These are phyloP conservation scores for Dromiciops gliroides DNA, from an alignment of 2,113 vertebrate genomes.

Conservation along the genomic window DNA sequence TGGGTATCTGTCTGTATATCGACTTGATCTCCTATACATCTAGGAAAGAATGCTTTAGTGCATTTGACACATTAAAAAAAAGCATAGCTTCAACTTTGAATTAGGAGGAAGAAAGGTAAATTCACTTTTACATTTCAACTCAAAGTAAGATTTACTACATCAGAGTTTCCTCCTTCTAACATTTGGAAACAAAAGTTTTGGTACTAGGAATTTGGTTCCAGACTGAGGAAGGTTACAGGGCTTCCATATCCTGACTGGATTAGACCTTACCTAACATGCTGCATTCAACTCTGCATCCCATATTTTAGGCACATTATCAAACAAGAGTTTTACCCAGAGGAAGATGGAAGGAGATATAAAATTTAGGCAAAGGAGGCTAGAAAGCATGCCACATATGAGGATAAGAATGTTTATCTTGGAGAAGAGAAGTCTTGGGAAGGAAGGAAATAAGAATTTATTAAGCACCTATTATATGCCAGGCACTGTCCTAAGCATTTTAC, in stretches of 20 bases:
- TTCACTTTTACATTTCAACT: background rate
- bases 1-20: background rate
- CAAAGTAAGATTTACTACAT: slow-evolving; percentile 29
- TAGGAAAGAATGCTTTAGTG: slow-evolving; percentile 29
- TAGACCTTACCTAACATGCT: background rate
- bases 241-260: background rate
- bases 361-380: background rate
- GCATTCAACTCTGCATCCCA: background rate
- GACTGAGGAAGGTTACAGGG: background rate
- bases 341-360: slow-evolving; percentile 7
- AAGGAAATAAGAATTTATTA: background rate
- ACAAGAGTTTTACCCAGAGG: background rate
- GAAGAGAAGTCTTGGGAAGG: background rate
- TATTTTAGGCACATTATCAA: background rate
- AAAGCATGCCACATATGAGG: background rate
- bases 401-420: too few species aligned
- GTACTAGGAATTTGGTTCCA: slow-evolving; percentile 8
- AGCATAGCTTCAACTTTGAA: background rate
- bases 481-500: background rate
- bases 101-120: slow-evolving; percentile 21
- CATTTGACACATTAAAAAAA: slow-evolving; percentile 33
- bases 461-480: background rate
- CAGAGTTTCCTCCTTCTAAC: background rate
- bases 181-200: slow-evolving; percentile 25
- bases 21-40: background rate